Base-by-base conservation (phyloP, 2,113 vertebrate genomes). In the Sorex araneus region DNA sequence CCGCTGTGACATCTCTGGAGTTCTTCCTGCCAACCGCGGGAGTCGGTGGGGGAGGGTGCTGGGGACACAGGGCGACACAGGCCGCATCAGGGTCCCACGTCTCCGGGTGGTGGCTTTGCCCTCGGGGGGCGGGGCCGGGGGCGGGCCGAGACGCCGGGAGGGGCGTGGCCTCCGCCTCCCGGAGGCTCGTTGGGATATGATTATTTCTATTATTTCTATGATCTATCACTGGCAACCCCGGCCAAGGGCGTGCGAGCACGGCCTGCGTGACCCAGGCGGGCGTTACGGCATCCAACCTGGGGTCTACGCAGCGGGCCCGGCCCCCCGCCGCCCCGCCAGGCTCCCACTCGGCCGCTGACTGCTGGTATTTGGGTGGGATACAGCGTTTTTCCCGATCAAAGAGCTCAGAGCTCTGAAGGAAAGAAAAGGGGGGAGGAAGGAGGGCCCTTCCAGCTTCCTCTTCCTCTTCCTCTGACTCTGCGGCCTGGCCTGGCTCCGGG, bases 341-440 rank as follows among this genome's bases (percentile, higher is more conserved):
- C 94, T 90, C 86, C 90, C 94, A 86, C 98, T 98, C 98, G 40
- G 40, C 40, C 21, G 93, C 91, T 97, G 98, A 98, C 97, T 94
- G 97, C 97, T 97, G 97, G 97, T 97, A 97, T 97, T 98, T 89
- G 81, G 97, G 91, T 98, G 98, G 98, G 98, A 98, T 98, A 98
- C 87, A 97, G 98, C 97, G 97, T 97, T 98, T 97, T 97, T 97
- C 97, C 97, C 28, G 96, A 98, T 98, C 97, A 98, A 98, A 98
- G 93, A 92, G 95, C 98, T 97, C 96, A 79, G 95, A 96, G 95
- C 95, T 97, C 96, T 95, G 97, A 98, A 97, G 95, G 96, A 97
- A 97, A 95, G 89, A 78, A 81, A 60, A 0, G 5, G 73, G 0
- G 28, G 19, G 75, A 66, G 87, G 5, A 30, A 4, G 19, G 21